Base-by-base conservation (phyloP, 2,113 vertebrate genomes). In the Benitochromis conjunctus region DNA sequence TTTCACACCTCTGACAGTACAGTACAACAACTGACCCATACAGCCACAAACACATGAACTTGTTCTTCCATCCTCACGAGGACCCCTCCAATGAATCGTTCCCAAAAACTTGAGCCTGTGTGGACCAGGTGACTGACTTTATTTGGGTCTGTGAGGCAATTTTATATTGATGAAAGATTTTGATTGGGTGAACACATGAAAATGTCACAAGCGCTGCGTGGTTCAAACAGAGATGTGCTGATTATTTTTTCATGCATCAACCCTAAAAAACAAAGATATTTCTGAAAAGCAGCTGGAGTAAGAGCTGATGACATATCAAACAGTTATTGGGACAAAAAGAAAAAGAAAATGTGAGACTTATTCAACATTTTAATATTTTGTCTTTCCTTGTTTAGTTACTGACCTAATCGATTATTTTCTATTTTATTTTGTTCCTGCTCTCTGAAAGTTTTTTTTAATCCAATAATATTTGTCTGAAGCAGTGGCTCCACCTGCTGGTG, bases 71-170 rank as follows among this genome's bases (percentile, higher is more conserved):
- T 74, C 8, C 41, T 74, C 29, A 21, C 48, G 9, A 46, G 66
- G 21, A 74, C 41, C 13, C 41, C 66, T 26, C 26, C 2, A 2
- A 26, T 26, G 26, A 26, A 26, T 26, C n/a, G n/a, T n/a, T n/a
- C n/a, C n/a, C 26, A 71, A 16, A 66, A 48, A 29, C 14, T 14
- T 62, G 29, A 62, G 19, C 2, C 38, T 29, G 21, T 16, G 41
- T 1, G 2, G 41, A 18, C 24, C 62, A 0, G 0, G n/a, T n/a
- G 8, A 4, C 4, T 0, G 60, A 64, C 60, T 64, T 66, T 66
- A n/a, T 41, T 8, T 21, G 11, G 62, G 6, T 21, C 62, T 14
- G n/a, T 38, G 2, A 38, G 34, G 19, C 19, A 0, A 38, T 64
- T 64, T 64, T 13, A 13, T 64, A 5, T 38, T 38, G 31, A 31